phyloP scores from a whole-genome alignment of 2,113 vertebrate genomes.

The Platysteira castanea region DNA sequence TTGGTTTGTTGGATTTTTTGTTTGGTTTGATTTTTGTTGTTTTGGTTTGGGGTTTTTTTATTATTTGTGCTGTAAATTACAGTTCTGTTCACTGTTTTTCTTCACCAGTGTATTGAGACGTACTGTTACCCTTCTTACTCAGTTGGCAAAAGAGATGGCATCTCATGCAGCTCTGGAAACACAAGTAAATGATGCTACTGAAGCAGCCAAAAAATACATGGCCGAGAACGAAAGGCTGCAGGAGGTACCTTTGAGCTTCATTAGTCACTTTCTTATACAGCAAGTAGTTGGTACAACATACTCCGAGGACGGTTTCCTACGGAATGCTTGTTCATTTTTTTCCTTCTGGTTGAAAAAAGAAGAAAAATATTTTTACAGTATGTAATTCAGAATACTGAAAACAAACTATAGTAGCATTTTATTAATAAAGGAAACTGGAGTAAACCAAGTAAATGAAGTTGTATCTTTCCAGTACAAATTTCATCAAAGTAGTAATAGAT shows the following conservation, averaged over 20 bases:
- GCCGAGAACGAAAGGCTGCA: constrained; percentile 84
- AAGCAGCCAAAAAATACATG: constrained; percentile 83
- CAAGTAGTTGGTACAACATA: neutral
- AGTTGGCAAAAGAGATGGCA: constrained; percentile 77
- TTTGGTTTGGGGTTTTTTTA: neutral
- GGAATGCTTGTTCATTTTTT: neutral
- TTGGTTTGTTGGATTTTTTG: neutral
- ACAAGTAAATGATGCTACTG: constrained; percentile 80
- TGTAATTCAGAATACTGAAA: neutral
- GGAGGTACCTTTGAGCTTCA: constrained; percentile 73
- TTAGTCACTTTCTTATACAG: neutral
- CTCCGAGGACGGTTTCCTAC: neutral
- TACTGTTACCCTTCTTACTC: constrained; percentile 84
- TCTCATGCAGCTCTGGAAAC: constrained; percentile 74
- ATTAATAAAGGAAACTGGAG: neutral
- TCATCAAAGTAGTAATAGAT: neutral
- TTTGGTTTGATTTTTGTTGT: neutral
- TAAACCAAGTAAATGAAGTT: neutral
- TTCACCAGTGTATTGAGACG: constrained; percentile 80
- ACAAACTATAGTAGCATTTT: neutral
- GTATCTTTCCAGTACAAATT: neutral
- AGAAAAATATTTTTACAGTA: neutral
- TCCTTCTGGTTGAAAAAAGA: neutral
- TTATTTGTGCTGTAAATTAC: neutral
- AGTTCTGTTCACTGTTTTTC: constrained; percentile 8